Conservation (phyloP, 2,113 vertebrate species). For the Gymnarchus niloticus region DNA sequence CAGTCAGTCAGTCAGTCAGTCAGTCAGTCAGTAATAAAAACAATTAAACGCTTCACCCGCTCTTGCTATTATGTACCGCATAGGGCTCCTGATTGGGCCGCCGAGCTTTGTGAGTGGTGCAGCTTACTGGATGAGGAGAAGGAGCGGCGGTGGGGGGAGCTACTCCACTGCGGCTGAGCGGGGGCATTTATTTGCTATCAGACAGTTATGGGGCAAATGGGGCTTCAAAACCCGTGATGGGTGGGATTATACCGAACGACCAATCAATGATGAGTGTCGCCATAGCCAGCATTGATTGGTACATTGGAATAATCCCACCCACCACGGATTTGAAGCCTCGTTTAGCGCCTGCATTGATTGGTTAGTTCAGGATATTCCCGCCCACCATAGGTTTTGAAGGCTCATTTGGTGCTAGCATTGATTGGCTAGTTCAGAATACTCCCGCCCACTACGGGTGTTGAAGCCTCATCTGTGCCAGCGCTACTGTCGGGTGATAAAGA, state of each 20-base stretch:
- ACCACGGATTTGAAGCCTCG: too few relatives aligned
- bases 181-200: constrained; percentile 13
- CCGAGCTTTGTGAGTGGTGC: constrained; percentile 40
- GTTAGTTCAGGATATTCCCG: too few relatives aligned
- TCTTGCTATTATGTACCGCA: not conserved
- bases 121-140: constrained; percentile 13
- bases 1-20: not conserved
- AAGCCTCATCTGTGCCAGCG: too few relatives aligned
- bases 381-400: too few relatives aligned
- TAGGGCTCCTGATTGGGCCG: not conserved
- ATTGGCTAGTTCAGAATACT: too few relatives aligned
- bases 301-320: not conserved
- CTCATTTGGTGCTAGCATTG: too few relatives aligned
- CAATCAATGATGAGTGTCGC: too few relatives aligned
- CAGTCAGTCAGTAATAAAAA: not conserved
- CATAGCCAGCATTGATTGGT: not conserved
- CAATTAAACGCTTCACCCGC: not conserved
- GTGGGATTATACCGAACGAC: too few relatives aligned
- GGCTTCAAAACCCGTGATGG: too few relatives aligned
- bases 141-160: constrained; percentile 24
- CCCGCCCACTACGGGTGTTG: too few relatives aligned
- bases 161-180: constrained; percentile 7
- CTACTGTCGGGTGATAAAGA: constrained; percentile 14
- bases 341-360: too few relatives aligned
- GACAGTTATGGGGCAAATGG: too few relatives aligned